Conservation (phyloP, 30 jellyfish, hydroid and myxozoan species). For the Aurelia sp. region DNA sequence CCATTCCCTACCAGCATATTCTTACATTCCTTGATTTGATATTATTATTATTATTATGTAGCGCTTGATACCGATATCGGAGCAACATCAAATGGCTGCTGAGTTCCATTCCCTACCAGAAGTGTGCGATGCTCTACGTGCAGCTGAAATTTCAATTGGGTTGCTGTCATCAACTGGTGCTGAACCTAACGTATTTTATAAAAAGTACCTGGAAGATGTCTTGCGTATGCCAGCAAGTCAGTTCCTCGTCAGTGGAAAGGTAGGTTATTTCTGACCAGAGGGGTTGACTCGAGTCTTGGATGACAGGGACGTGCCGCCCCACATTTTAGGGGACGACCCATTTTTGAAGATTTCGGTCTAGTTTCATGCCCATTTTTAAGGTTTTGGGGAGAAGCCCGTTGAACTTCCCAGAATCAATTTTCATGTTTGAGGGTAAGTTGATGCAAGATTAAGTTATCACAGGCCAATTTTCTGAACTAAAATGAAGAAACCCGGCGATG, state of each 20-base stretch:
- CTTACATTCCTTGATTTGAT: no score
- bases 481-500: no score
- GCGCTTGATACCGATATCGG: conserved; percentile 63
- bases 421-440: no score
- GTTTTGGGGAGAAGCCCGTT: no score
- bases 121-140: conserved; percentile 80
- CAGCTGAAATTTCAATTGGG: conserved; percentile 70
- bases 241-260: conserved; percentile 73
- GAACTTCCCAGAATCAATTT: no score
- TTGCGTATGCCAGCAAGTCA: conserved; percentile 54
- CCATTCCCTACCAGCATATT: conserved; percentile 46
- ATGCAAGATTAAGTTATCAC: no score
- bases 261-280: neutral
- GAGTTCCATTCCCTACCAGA: conserved; percentile 64
- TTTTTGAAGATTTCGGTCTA: no score
- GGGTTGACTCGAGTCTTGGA: no score
- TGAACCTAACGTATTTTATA: conserved; percentile 51
- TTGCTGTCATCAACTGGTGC: conserved; percentile 70
- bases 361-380: no score
- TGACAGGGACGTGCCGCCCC: no score
- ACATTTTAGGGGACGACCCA: no score
- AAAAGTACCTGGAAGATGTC: conserved; percentile 58
- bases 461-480: no score
- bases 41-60: neutral
- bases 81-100: conserved; percentile 58